A percentile compares a stretch with the other conserved stretches of the same genome.
phyloP scores from a whole-genome alignment of 1,140 invertebrate species.

The Saccostrea echinata region DNA sequence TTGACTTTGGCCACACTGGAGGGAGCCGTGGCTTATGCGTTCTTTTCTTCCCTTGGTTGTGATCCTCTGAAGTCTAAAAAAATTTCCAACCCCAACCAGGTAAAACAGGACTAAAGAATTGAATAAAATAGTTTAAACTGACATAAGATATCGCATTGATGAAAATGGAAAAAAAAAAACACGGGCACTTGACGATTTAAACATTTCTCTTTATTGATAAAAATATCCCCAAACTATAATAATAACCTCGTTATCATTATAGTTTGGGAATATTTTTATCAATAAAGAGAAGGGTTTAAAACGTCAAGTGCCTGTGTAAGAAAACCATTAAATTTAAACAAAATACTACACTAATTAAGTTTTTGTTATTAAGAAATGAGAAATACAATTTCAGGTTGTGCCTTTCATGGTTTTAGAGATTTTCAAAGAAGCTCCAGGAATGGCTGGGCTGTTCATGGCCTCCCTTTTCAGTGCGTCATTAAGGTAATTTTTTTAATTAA shows the following conservation, averaged over 20 bases:
- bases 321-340: too few relatives aligned
- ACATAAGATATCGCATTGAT: not conserved
- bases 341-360: too few relatives aligned
- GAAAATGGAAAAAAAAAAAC: too few relatives aligned
- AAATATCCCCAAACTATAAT: too few relatives aligned
- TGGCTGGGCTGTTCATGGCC: conserved; percentile 79
- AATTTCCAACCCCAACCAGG: conserved; percentile 80
- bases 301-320: too few relatives aligned
- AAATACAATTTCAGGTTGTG: conserved; percentile 74
- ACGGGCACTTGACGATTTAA: too few relatives aligned
- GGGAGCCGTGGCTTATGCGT: conserved; percentile 85
- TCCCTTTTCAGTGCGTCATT: conserved; percentile 79
- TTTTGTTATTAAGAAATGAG: too few relatives aligned
- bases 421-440: conserved; percentile 72
- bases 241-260: too few relatives aligned
- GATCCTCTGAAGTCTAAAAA: conserved; percentile 75
- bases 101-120: conserved; percentile 76
- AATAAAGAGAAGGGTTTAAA: too few relatives aligned
- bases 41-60: conserved; percentile 72
- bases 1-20: conserved; percentile 66
- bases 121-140: not conserved
- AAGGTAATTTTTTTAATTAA: conserved; percentile 62
- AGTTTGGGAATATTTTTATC: too few relatives aligned
- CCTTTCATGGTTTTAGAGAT: conserved; percentile 75
- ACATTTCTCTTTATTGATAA: too few relatives aligned